Percentiles rank a stretch among this genome's conserved stretches.
Evolutionary conservation across 2,888 invertebrate species (phyloP).

Genomic region (Laothoe populi): DNA sequence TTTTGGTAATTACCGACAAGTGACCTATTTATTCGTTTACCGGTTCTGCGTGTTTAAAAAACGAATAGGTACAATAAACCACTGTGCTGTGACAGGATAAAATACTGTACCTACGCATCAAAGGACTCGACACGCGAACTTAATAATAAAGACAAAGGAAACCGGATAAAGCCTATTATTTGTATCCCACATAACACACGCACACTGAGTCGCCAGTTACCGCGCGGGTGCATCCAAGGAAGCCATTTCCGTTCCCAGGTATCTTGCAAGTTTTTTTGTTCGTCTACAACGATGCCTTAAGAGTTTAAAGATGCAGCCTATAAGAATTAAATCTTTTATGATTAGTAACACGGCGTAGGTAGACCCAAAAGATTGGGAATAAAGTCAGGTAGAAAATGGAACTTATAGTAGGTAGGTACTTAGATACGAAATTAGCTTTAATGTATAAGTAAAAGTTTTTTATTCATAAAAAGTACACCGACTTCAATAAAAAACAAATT

Average conservation of each 20-base stretch:
- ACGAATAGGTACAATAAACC: too few species aligned
- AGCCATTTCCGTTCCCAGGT: slow-evolving; percentile 39
- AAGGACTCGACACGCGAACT: background rate
- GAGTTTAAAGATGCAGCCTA: background rate
- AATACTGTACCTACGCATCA: background rate
- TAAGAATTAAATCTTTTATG: background rate
- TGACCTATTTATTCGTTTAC: too few species aligned
- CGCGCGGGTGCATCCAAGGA: slow-evolving; percentile 31
- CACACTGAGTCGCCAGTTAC: background rate
- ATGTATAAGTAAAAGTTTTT: too few species aligned
- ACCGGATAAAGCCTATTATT: slow-evolving; percentile 11
- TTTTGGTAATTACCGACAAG: too few species aligned
- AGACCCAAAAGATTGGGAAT: too few species aligned
- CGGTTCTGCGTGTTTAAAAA: too few species aligned
- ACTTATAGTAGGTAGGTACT: too few species aligned
- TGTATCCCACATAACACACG: background rate
- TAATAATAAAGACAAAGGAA: slow-evolving; percentile 16
- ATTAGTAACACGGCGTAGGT: background rate
- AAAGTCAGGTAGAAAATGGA: too few species aligned
- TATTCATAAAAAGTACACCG: too few species aligned
- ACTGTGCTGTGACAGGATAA: background rate
- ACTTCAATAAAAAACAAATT: too few species aligned
- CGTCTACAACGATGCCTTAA: background rate
- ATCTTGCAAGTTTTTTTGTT: slow-evolving; percentile 32
- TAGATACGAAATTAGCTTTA: too few species aligned